These are phyloP conservation scores for Motacilla alba DNA, from an alignment of 2,113 vertebrate genomes.

Conservation along the genomic window DNA sequence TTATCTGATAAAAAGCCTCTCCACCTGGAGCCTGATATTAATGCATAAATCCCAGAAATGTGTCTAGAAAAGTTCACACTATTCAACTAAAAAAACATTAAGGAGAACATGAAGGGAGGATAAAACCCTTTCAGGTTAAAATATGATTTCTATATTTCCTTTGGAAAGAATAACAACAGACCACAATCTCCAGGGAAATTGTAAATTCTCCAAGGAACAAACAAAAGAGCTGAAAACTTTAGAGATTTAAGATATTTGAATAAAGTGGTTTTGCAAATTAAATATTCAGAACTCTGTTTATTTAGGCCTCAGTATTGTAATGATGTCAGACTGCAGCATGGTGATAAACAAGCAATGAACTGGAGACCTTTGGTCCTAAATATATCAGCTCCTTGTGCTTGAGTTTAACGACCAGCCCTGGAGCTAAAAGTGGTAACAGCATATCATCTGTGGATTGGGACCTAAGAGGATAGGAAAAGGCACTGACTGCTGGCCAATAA, in stretches of 20 bases:
- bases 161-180: neutral
- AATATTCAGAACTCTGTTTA: neutral
- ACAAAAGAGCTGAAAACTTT: neutral
- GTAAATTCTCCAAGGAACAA: neutral
- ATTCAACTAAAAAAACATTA: slow-evolving; percentile 47
- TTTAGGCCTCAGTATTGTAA: neutral
- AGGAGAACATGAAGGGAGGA: slow-evolving; percentile 28
- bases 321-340: neutral
- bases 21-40: slow-evolving; percentile 51
- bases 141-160: slow-evolving; percentile 17
- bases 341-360: slow-evolving; percentile 36
- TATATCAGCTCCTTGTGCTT: slow-evolving; percentile 23
- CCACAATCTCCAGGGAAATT: neutral
- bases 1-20: slow-evolving; percentile 58
- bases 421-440: slow-evolving; percentile 35
- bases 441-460: slow-evolving; percentile 36
- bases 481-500: slow-evolving; percentile 41
- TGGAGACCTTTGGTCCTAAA: slow-evolving; percentile 41
- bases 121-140: slow-evolving; percentile 28
- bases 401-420: slow-evolving; percentile 40
- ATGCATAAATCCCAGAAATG: slow-evolving; percentile 60
- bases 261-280: neutral
- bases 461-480: slow-evolving; percentile 26
- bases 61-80: slow-evolving; percentile 46
- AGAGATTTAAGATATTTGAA: neutral